phyloP scores from a whole-genome alignment of 2,797 vertebrate species.

The Acanthopagrus latus region DNA sequence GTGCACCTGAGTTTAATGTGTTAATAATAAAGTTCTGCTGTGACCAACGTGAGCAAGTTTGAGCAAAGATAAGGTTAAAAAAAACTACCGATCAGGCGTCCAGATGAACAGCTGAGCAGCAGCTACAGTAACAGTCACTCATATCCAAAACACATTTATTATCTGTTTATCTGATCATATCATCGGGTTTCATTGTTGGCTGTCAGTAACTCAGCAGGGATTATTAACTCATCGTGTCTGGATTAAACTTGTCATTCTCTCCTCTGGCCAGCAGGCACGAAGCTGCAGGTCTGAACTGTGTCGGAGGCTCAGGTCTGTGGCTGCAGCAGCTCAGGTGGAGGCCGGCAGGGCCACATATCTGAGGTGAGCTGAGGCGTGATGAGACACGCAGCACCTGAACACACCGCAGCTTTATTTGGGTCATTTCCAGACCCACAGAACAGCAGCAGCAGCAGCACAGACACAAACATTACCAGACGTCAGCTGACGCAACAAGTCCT shows the following conservation, averaged over 20 bases:
- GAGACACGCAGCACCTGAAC: constrained; percentile 52
- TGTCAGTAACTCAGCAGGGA: background rate
- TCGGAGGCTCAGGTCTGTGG: constrained; percentile 4
- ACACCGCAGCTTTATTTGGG: constrained; percentile 39
- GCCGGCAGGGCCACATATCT: constrained; percentile 57
- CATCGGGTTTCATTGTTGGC: background rate
- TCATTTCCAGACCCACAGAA: constrained; percentile 16
- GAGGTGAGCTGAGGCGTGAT: constrained; percentile 59
- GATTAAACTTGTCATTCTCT: background rate
- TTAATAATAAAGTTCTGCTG: no score
- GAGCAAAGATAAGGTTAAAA: no score
- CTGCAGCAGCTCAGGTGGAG: constrained; percentile 42
- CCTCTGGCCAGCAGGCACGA: rapidly evolving
- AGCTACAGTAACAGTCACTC: no score
- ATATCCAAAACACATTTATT: no score
- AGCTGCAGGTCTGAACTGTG: background rate
- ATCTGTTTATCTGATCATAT: no score
- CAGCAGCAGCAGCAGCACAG: constrained; percentile 16
- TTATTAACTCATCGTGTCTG: background rate
- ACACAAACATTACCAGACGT: background rate
- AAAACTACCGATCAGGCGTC: no score
- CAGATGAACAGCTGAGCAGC: no score
- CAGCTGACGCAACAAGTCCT: background rate
- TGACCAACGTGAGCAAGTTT: no score
- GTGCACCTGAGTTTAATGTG: no score